Percentiles rank a stretch among this genome's conserved stretches.
Conservation (phyloP, 37 sponge, comb jelly and placozoan genomes). For the Chondrilla cf. caribensis region DNA sequence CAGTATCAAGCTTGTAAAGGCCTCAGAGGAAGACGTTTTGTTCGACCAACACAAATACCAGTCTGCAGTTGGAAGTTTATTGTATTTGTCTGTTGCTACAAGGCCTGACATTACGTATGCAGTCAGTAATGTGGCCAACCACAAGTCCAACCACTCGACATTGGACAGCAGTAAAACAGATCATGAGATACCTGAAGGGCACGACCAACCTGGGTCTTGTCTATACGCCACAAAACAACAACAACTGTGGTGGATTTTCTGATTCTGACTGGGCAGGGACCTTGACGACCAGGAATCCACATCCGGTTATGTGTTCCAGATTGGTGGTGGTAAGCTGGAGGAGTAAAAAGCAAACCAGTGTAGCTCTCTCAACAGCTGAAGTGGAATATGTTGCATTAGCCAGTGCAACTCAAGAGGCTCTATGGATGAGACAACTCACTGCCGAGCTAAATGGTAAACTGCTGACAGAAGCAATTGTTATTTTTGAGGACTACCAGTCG, state of each 20-base stretch:
- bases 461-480: conserved; percentile 15
- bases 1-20: conserved; percentile 42
- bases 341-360: conserved; percentile 38
- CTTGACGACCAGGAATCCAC: conserved; percentile 18
- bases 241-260: conserved; percentile 26
- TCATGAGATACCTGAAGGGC: conserved; percentile 41
- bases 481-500: conserved; percentile 30
- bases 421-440: conserved; percentile 41
- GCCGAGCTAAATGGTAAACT: conserved; percentile 3
- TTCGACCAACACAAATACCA: conserved; percentile 35
- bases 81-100: conserved; percentile 32
- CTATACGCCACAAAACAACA: neutral
- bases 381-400: conserved; percentile 49
- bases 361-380: conserved; percentile 39
- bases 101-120: conserved; percentile 44
- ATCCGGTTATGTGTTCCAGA: conserved; percentile 28
- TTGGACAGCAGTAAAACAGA: conserved; percentile 35
- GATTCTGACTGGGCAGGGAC: conserved; percentile 39
- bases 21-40: conserved; percentile 3
- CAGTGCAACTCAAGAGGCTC: conserved; percentile 33
- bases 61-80: conserved; percentile 40
- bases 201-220: conserved; percentile 18
- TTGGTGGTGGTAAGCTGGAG: conserved; percentile 33
- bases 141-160: conserved; percentile 30
- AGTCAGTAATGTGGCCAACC: conserved; percentile 34